phyloP scores from a whole-genome alignment of 2,888 invertebrate genomes.

The Hemaris fuciformis region DNA sequence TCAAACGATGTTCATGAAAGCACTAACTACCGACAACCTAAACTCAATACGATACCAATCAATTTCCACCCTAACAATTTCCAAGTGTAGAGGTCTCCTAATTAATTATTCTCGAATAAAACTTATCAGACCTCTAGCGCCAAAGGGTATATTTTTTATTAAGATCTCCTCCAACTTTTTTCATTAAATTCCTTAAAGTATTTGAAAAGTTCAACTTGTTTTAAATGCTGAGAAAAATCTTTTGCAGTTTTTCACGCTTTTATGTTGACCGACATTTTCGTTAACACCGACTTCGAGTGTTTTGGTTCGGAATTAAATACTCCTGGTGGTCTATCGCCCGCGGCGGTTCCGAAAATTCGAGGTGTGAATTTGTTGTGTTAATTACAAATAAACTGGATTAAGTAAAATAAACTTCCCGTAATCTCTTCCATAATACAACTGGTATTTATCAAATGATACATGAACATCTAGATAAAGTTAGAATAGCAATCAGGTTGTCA shows the following conservation, averaged over 20 bases:
- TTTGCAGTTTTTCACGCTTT: conserved; percentile 41
- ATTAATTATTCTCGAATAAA: conserved; percentile 55
- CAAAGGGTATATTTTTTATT: conserved; percentile 62
- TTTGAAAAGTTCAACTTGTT: conserved; percentile 55
- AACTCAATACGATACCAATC: conserved; percentile 11
- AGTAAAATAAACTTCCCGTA: too few relatives aligned
- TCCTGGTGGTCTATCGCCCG: neutral
- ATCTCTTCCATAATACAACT: too few relatives aligned
- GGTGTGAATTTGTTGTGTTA: neutral
- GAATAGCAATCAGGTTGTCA: too few relatives aligned
- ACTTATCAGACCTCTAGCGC: conserved; percentile 51
- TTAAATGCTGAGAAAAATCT: conserved; percentile 46
- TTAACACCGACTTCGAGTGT: neutral
- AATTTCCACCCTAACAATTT: conserved; percentile 22
- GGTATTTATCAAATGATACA: too few relatives aligned
- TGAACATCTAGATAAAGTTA: too few relatives aligned
- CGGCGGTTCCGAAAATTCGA: neutral
- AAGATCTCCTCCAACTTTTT: conserved; percentile 61
- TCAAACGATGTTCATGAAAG: neutral
- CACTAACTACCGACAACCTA: neutral
- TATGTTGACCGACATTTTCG: conserved; percentile 34
- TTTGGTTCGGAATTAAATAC: neutral
- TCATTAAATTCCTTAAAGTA: conserved; percentile 64
- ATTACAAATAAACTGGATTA: neutral
- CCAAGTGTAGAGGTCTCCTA: conserved; percentile 33